Evolutionary conservation across 2,888 invertebrate species (phyloP).

Genomic region (Lathronympha strigana): DNA sequence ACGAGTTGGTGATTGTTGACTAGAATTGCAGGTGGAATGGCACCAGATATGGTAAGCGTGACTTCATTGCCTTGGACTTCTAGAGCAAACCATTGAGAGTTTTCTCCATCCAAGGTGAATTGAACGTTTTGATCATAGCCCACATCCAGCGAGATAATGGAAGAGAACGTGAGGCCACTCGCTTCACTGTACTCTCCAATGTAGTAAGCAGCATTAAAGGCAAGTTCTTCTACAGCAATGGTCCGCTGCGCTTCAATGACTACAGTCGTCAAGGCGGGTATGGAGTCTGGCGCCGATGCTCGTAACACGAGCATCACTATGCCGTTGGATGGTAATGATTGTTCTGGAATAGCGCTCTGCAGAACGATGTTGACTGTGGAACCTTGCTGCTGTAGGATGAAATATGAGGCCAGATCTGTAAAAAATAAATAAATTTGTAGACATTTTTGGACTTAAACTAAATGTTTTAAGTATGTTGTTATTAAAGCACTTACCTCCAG

Average conservation of each 20-base stretch:
- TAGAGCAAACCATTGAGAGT: conserved; percentile 26
- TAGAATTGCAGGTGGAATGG: conserved; percentile 50
- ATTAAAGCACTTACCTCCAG: conserved; percentile 42
- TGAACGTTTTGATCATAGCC: conserved; percentile 49
- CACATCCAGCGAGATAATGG: conserved; percentile 45
- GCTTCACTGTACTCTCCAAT: conserved; percentile 47
- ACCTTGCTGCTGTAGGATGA: conserved; percentile 30
- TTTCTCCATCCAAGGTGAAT: conserved; percentile 31
- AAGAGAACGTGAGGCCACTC: conserved; percentile 44
- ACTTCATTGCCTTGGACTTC: conserved; percentile 33
- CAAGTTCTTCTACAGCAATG: conserved; percentile 32
- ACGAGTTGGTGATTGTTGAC: conserved; percentile 50
- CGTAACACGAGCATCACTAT: conserved; percentile 47
- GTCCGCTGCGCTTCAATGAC: conserved; percentile 40
- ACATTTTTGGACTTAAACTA: too few species aligned
- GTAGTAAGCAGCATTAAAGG: conserved; percentile 50
- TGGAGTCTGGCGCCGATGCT: conserved; percentile 45
- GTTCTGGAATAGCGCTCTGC: conserved; percentile 44
- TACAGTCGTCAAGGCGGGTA: conserved; percentile 44
- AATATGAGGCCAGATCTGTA: conserved; percentile 40
- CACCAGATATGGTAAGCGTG: conserved; percentile 42
- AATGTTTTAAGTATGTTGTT: too few species aligned
- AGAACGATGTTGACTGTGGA: conserved; percentile 43
- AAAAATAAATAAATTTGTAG: too few species aligned
- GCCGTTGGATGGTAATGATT: conserved; percentile 44